A percentile compares a stretch with the other conserved stretches of the same genome.
These are phyloP conservation scores for Parnassius smintheus DNA, from an alignment of 2,888 invertebrate species.

Conservation along the genomic window DNA sequence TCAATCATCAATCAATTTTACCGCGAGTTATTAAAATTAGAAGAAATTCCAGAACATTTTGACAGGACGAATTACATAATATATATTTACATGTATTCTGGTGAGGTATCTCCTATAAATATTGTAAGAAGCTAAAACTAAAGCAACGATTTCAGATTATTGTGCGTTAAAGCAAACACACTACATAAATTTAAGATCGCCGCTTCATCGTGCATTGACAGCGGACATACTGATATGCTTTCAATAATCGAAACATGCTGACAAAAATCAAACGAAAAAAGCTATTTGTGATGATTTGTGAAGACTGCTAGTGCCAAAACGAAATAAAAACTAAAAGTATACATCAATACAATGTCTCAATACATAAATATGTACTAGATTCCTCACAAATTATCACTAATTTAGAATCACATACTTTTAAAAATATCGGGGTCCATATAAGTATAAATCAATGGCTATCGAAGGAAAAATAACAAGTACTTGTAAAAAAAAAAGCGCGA, in stretches of 20 bases:
- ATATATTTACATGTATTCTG: no score
- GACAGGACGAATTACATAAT: no score
- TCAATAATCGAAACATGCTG: conserved; percentile 24
- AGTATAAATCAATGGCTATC: conserved; percentile 24
- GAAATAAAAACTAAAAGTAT: conserved; percentile 18
- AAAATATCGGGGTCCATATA: conserved; percentile 10
- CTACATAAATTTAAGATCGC: conserved; percentile 13
- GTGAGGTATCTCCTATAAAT: no score
- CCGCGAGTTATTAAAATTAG: no score
- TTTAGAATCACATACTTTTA: conserved; percentile 14
- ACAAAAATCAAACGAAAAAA: conserved; percentile 19
- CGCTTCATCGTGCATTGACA: conserved; percentile 22
- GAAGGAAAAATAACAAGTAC: conserved; percentile 8
- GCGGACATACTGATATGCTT: conserved; percentile 7
- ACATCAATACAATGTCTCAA: not conserved
- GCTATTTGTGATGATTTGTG: conserved; percentile 41
- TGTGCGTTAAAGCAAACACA: conserved; percentile 22
- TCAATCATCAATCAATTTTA: no score
- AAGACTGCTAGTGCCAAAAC: conserved; percentile 42
- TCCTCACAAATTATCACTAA: conserved; percentile 47
- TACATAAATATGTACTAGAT: not conserved
- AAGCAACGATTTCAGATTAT: conserved; percentile 17
- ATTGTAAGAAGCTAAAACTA: no score
- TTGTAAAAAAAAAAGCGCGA: conserved; percentile 32
- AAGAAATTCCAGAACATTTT: no score